Conservation (phyloP, 2,113 vertebrate species). For the Salvelinus fontinalis region DNA sequence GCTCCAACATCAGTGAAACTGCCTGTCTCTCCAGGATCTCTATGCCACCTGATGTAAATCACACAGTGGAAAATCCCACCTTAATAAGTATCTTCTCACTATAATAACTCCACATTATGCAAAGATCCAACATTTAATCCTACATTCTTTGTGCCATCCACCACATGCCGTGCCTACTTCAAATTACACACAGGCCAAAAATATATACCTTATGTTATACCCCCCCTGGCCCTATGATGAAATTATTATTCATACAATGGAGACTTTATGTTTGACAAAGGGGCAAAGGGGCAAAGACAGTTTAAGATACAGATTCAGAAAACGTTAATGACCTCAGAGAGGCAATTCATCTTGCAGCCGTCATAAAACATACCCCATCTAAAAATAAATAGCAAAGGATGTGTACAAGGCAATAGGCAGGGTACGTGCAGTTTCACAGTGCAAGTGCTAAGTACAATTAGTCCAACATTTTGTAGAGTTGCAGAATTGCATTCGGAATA, state of each 20-base stretch:
- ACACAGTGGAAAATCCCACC: constrained; percentile 67
- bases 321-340: too few relatives aligned
- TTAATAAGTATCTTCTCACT: constrained; percentile 69
- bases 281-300: constrained; percentile 25
- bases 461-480: too few relatives aligned
- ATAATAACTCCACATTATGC: constrained; percentile 30
- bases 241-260: constrained; percentile 35
- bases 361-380: too few relatives aligned
- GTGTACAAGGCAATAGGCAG: too few relatives aligned
- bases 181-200: constrained; percentile 56
- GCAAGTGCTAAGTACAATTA: too few relatives aligned
- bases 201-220: constrained; percentile 23
- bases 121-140: constrained; percentile 67
- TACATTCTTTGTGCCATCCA: constrained; percentile 50
- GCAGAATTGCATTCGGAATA: too few relatives aligned
- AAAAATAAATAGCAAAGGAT: too few relatives aligned
- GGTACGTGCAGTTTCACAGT: too few relatives aligned
- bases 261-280: constrained; percentile 49
- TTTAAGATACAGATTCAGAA: constrained; percentile 29
- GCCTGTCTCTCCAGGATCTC: constrained; percentile 54
- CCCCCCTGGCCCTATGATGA: constrained; percentile 8
- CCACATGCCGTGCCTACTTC: constrained; percentile 44
- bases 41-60: constrained; percentile 70
- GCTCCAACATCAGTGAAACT: constrained; percentile 67
- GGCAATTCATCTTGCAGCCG: too few relatives aligned